These are phyloP conservation scores for Castor canadensis DNA, from an alignment of 2,113 vertebrate genomes.

Conservation along the genomic window DNA sequence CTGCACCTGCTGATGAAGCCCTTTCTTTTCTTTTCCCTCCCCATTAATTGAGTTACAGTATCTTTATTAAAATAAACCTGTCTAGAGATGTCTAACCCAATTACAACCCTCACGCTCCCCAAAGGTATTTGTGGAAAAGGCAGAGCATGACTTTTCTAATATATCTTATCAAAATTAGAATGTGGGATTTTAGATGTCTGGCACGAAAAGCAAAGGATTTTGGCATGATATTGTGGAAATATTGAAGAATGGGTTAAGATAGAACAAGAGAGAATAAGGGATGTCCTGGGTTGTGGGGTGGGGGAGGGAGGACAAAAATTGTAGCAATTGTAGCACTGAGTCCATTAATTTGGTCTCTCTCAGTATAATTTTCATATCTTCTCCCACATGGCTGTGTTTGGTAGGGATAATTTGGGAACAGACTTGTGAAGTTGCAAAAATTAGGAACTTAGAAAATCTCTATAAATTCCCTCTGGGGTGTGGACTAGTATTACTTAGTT, in stretches of 20 bases:
- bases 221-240: neutral
- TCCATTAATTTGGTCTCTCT: conserved; percentile 20
- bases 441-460: neutral
- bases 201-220: neutral
- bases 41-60: neutral
- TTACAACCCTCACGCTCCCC: neutral
- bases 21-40: neutral
- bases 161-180: neutral
- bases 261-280: neutral
- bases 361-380: neutral
- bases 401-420: neutral
- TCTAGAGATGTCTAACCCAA: neutral
- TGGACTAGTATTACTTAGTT: neutral
- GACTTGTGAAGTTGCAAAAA: neutral
- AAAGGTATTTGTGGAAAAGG: neutral
- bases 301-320: neutral
- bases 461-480: neutral
- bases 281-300: too few relatives aligned
- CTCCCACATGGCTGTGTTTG: neutral
- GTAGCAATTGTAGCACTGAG: neutral
- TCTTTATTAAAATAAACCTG: neutral
- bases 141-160: neutral
- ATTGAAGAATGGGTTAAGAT: neutral
- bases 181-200: neutral
- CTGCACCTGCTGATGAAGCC: too few relatives aligned